A percentile compares a stretch with the other conserved stretches of the same genome.
Conservation (phyloP, 2,797 vertebrate species). For the Anableps anableps region DNA sequence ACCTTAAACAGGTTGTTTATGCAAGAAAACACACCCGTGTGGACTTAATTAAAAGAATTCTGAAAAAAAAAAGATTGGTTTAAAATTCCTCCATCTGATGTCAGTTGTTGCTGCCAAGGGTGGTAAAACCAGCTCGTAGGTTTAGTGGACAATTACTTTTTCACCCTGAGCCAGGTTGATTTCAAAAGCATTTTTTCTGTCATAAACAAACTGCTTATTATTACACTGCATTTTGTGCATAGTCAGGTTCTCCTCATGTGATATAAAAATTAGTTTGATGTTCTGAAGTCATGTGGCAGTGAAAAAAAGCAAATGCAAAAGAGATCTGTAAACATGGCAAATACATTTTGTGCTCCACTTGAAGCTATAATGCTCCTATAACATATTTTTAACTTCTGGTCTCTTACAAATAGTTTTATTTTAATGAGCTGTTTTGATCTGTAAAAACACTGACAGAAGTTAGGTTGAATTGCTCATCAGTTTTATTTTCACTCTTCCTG, state of each 20-base stretch:
- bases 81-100: not conserved
- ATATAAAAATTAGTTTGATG: not conserved
- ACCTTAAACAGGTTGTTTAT: not conserved
- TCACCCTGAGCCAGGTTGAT: not conserved
- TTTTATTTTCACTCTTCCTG: conserved; percentile 38
- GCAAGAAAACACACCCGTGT: not conserved
- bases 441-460: conserved; percentile 46
- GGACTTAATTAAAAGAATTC: not conserved
- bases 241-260: not conserved
- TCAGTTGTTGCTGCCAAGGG: not conserved
- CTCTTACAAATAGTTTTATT: conserved; percentile 30
- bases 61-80: not conserved
- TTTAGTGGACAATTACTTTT: not conserved
- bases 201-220: not conserved
- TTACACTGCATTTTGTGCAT: not conserved
- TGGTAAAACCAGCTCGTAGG: not conserved
- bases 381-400: conserved; percentile 29
- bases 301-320: not conserved
- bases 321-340: not conserved
- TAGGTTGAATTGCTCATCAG: conserved; percentile 39
- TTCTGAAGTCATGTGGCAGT: not conserved
- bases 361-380: conserved; percentile 29
- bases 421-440: conserved; percentile 43
- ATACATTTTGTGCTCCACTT: conserved; percentile 6
- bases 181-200: not conserved